Evolutionary conservation across 2,797 vertebrate species (phyloP), one percentile per base, ranked within the genome.

Genomic region (Falco naumanni): DNA sequence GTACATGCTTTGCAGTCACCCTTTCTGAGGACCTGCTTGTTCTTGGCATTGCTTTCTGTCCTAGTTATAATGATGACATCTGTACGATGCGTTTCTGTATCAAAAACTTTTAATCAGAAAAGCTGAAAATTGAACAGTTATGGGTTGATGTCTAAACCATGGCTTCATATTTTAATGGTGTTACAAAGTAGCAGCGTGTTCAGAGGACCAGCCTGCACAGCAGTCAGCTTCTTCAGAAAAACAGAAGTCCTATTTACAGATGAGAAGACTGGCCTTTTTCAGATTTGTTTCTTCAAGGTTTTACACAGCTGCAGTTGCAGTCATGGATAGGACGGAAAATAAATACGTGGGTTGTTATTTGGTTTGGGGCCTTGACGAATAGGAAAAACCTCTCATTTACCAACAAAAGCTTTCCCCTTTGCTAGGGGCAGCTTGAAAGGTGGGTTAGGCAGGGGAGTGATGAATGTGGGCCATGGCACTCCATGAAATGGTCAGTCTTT

Each of bases 221-320:
- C 21, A 75, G 21, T 72, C 60, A 56, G 29, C 48, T 87, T 26
- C 39, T 20, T 81, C 83, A 21, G 64, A 68, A 84, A 86, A 77
- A 77, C 59, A 63, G 43, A 68, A 83, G 24, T 61, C 34, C 22
- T 71, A 9, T 77, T 90, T 70, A 47, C 25, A 69, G 33, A 81
- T 47, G 10, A 83, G 59, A 75, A 89, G 64, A 56, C 25, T 18
- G 9, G 8, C 72, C 34, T 80, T 89, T 87, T 69, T 72, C 26
- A 43, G 39, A 66, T 87, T 10, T 76, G n/a, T 82, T 92, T 78
- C 57, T 93, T 79, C 31, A 33, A 16, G 83, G 41, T 47, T 90
- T 91, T 93, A 80, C 41, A 80, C 88, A 93, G 76, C 93, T 93
- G 80, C 69, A 50, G 22, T 47, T 84, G 41, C 16, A 66, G 31